Percentiles rank a stretch among this genome's conserved stretches.
Evolutionary conservation across 2,888 invertebrate genomes (phyloP).

Genomic region (Tromatobia lineatoria): DNA sequence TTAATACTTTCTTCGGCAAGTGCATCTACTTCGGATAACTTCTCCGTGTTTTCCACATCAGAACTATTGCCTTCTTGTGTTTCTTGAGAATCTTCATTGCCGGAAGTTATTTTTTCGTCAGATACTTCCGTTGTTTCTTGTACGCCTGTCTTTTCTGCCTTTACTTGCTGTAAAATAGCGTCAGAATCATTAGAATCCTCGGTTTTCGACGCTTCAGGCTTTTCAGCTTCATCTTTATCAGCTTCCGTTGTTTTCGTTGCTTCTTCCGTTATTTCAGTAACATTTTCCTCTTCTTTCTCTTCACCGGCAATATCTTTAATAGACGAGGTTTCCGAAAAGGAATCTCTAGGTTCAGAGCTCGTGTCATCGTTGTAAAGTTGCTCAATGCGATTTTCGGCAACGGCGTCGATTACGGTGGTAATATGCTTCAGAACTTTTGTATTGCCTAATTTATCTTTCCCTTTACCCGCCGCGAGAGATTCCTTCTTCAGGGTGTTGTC

Average conservation of each 20-base stretch:
- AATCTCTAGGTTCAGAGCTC: too few relatives aligned
- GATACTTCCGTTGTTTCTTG: not conserved
- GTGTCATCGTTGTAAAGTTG: slow-evolving; percentile 34
- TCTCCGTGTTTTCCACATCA: not conserved
- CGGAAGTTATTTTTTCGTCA: not conserved
- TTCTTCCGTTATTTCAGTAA: slow-evolving; percentile 1
- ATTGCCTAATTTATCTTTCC: slow-evolving; percentile 8
- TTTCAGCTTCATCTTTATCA: not conserved
- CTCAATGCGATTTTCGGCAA: slow-evolving; percentile 71
- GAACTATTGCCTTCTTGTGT: slow-evolving; percentile 16
- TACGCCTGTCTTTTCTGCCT: not conserved
- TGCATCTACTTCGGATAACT: not conserved
- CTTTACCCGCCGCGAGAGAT: not conserved
- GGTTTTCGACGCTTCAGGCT: not conserved
- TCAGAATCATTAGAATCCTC: not conserved
- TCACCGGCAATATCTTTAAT: not conserved
- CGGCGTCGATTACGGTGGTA: slow-evolving; percentile 77
- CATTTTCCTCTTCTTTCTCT: not conserved
- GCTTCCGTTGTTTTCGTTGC: slow-evolving; percentile 21
- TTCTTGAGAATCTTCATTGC: not conserved
- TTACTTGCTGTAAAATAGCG: not conserved
- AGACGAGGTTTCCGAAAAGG: not conserved
- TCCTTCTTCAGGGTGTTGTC: slow-evolving; percentile 66
- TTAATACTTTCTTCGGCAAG: not conserved
- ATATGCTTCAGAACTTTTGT: slow-evolving; percentile 72